Evolutionary conservation across 2,113 vertebrate species (phyloP).

Genomic region (Eulemur rufifrons): DNA sequence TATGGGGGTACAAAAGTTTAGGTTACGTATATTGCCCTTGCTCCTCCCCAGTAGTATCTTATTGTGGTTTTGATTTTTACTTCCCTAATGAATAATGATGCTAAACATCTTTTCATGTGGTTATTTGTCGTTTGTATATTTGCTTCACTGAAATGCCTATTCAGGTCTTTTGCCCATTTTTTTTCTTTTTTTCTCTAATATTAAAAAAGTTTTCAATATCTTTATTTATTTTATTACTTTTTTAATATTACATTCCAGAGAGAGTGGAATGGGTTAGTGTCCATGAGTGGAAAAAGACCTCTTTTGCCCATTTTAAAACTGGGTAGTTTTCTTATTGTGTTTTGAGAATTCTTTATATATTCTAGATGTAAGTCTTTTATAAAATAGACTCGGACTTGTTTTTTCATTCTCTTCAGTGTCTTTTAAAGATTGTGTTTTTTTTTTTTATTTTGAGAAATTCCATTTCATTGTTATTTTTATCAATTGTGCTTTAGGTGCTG

Average conservation of each 20-base stretch:
- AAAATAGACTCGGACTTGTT: neutral
- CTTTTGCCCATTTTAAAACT: conserved; percentile 6
- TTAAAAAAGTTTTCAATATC: too few species aligned
- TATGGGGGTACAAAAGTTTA: too few species aligned
- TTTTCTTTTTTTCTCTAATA: too few species aligned
- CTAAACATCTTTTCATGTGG: neutral
- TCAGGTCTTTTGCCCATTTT: neutral
- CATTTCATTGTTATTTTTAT: neutral
- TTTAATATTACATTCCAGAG: too few species aligned
- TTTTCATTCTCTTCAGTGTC: neutral
- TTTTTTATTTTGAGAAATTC: neutral
- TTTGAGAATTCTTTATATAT: neutral
- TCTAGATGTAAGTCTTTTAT: neutral
- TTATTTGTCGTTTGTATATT: neutral
- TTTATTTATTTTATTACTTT: too few species aligned
- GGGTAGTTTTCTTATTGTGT: neutral
- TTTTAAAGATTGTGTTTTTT: neutral
- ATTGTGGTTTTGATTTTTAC: neutral
- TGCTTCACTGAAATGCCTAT: neutral
- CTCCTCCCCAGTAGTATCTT: neutral
- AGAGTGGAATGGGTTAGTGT: too few species aligned
- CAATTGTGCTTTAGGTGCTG: neutral
- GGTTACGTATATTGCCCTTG: too few species aligned
- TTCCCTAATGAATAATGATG: neutral
- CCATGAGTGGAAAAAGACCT: neutral